Evolutionary conservation across 2,797 vertebrate species (phyloP).

Genomic region (Manis javanica): DNA sequence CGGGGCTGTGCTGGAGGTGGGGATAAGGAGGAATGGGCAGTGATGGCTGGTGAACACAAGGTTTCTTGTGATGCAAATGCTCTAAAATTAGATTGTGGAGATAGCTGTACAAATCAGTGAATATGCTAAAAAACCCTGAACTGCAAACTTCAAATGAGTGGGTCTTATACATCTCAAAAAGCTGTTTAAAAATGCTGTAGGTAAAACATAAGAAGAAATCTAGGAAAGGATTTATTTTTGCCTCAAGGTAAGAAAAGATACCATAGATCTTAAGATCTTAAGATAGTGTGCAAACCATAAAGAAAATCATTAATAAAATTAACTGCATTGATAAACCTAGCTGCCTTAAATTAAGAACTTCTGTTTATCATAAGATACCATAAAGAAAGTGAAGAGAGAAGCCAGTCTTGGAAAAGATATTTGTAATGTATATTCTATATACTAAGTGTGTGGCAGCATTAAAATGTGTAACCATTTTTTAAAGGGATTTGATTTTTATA

Average conservation of each 20-base stretch:
- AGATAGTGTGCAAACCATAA: neutral
- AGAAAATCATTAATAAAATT: neutral
- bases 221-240: neutral
- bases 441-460: neutral
- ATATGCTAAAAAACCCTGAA: neutral
- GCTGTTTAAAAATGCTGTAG: neutral
- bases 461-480: neutral
- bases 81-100: neutral
- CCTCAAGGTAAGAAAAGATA: neutral
- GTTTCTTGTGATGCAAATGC: neutral
- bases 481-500: constrained; percentile 6
- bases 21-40: neutral
- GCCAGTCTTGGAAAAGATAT: neutral
- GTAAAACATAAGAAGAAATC: neutral
- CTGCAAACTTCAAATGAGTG: neutral
- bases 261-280: neutral
- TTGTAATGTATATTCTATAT: neutral
- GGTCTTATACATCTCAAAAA: neutral
- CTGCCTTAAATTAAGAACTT: neutral
- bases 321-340: neutral
- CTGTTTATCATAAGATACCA: neutral
- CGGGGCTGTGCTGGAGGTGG: neutral
- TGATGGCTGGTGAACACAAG: neutral
- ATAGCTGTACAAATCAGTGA: neutral
- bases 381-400: neutral